These are phyloP conservation scores for Sarcophaga subvicina DNA, from an alignment of 2,888 invertebrate species.

Conservation along the genomic window DNA sequence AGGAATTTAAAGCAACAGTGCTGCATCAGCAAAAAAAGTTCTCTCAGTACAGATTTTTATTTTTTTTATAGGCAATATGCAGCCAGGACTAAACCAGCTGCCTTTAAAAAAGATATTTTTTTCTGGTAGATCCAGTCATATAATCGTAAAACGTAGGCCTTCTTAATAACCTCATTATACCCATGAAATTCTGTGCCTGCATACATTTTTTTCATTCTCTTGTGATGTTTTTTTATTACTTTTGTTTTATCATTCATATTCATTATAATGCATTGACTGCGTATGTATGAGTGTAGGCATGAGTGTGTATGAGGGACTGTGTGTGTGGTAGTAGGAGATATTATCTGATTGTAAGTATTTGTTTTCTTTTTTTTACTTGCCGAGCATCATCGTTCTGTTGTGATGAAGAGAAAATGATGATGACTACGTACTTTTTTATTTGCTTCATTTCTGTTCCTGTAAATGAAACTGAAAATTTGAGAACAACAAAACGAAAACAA, in stretches of 20 bases:
- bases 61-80: no score
- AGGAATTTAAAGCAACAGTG: no score
- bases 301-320: no score
- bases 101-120: no score
- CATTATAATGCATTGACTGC: constrained; percentile 45
- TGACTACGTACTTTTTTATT: constrained; percentile 27
- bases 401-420: constrained; percentile 39
- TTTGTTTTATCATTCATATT: constrained; percentile 20
- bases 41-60: no score
- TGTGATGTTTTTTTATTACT: constrained; percentile 16
- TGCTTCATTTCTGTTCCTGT: neutral
- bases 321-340: neutral
- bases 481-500: constrained; percentile 27
- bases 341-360: neutral
- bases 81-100: no score
- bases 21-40: no score
- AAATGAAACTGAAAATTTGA: constrained; percentile 51
- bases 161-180: neutral
- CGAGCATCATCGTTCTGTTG: neutral
- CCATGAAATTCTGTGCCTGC: neutral
- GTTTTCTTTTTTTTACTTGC: constrained; percentile 8
- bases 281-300: neutral
- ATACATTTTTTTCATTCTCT: neutral
- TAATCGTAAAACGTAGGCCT: neutral
- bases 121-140: no score